Conservation (phyloP, 2,888 invertebrate species). For the Drosophila barbarae region DNA sequence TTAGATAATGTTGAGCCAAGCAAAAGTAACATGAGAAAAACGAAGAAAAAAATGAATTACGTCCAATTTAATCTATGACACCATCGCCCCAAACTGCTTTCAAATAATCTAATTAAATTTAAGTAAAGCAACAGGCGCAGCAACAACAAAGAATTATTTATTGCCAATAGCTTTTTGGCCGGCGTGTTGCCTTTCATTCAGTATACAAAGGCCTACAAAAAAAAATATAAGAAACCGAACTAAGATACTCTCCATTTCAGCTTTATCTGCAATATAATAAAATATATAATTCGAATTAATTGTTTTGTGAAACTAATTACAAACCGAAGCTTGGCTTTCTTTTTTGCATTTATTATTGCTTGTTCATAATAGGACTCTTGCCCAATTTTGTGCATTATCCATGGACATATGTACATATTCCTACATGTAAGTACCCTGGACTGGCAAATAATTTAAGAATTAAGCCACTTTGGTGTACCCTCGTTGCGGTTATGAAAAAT, state of each 20-base stretch:
- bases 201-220: constrained; percentile 25
- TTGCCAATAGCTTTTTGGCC: constrained; percentile 54
- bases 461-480: constrained; percentile 30
- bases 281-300: background rate
- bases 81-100: constrained; percentile 73
- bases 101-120: constrained; percentile 74
- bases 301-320: background rate
- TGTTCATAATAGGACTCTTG: background rate
- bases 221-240: constrained; percentile 15
- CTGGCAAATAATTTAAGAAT: constrained; percentile 22
- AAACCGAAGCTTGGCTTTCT: background rate
- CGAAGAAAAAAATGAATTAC: constrained; percentile 22
- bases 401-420: background rate
- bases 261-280: background rate
- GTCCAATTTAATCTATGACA: constrained; percentile 71
- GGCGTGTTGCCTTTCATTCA: constrained; percentile 48
- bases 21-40: constrained; percentile 17
- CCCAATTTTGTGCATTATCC: background rate
- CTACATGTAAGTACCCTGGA: background rate
- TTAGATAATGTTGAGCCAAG: constrained; percentile 14
- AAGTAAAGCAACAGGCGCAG: constrained; percentile 49
- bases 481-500: constrained; percentile 34
- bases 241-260: constrained; percentile 9
- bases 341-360: background rate
- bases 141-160: constrained; percentile 66